Evolutionary conservation across 2,113 vertebrate genomes (phyloP).

Genomic region (Heterotilapia buettikoferi): DNA sequence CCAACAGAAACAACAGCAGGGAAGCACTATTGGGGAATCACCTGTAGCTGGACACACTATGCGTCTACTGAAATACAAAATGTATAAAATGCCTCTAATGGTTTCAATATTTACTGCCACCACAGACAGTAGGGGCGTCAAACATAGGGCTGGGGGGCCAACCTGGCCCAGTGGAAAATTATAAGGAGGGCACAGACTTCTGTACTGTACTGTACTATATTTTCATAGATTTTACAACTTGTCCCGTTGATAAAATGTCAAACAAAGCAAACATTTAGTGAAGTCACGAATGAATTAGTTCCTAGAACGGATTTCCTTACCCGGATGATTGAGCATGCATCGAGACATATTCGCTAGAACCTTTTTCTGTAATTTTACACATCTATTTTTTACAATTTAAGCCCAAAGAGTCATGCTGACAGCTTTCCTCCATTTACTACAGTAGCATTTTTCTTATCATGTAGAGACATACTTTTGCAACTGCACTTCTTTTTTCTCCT

Average conservation of each 20-base stretch:
- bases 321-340: neutral
- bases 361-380: neutral
- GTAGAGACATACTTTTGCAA: neutral
- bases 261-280: neutral
- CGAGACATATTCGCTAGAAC: neutral
- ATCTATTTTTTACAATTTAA: neutral
- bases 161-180: neutral
- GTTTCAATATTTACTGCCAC: neutral
- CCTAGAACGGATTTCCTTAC: neutral
- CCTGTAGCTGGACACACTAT: neutral
- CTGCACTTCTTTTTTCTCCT: neutral
- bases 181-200: neutral
- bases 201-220: neutral
- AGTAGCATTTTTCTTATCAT: neutral
- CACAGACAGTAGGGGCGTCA: neutral
- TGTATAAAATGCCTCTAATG: neutral
- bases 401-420: neutral
- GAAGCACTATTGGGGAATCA: neutral
- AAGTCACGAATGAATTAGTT: neutral
- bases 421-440: neutral
- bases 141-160: neutral
- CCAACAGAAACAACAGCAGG: neutral
- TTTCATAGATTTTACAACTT: neutral
- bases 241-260: neutral
- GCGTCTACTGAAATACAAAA: neutral